Percentiles rank a stretch among this genome's conserved stretches.
phyloP scores from a whole-genome alignment of 2,888 invertebrate species.

The Drepanosiphum platanoidis region DNA sequence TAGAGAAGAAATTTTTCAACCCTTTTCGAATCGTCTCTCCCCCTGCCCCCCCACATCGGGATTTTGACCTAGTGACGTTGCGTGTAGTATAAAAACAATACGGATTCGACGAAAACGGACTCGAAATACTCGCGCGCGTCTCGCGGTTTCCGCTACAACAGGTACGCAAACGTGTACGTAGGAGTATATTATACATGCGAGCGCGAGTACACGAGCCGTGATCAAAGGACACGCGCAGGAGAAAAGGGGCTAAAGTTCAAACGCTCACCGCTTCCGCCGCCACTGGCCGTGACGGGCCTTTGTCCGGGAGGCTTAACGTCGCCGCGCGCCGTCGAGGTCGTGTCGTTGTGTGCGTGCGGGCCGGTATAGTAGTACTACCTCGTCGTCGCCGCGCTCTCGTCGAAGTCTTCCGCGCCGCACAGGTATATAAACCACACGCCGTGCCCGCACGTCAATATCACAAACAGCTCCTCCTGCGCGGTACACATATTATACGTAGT shows the following conservation, averaged over 20 bases:
- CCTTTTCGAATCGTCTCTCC: too few relatives aligned
- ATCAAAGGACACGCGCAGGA: neutral
- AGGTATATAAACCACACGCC: neutral
- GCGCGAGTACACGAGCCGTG: neutral
- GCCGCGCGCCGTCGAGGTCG: neutral
- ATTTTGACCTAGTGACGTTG: too few relatives aligned
- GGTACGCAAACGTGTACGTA: too few relatives aligned
- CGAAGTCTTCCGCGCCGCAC: too few relatives aligned
- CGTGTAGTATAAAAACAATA: too few relatives aligned
- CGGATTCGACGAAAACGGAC: too few relatives aligned
- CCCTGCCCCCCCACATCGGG: too few relatives aligned
- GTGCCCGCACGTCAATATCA: neutral
- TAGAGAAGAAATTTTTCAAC: too few relatives aligned
- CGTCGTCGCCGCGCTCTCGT: neutral
- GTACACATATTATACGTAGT: too few relatives aligned
- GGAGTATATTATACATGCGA: neutral
- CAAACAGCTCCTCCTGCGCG: neutral
- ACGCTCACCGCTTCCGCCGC: neutral
- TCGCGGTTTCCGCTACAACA: too few relatives aligned
- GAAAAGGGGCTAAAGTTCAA: conserved; percentile 29
- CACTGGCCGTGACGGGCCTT: conserved; percentile 51
- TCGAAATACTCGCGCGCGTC: too few relatives aligned
- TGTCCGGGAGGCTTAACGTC: conserved; percentile 31
- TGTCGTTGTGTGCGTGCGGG: neutral
- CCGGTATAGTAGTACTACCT: neutral